Conservation (phyloP, 2,113 vertebrate species). For the Otus sunia region DNA sequence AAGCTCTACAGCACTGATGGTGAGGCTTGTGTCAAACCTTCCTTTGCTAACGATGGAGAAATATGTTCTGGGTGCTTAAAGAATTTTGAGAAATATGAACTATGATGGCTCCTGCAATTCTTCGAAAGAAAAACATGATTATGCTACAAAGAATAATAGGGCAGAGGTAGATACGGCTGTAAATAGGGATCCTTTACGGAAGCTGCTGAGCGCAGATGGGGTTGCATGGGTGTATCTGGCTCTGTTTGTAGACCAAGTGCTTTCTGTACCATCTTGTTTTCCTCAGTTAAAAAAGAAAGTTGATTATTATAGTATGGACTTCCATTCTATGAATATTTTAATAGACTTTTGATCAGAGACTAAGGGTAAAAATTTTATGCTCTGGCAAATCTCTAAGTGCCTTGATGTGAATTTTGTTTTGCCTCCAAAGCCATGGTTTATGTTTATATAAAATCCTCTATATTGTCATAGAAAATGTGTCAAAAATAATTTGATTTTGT, state of each 20-base stretch:
- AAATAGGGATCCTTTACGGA: neutral
- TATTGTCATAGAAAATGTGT: neutral
- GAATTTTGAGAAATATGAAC: neutral
- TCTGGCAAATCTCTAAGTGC: neutral
- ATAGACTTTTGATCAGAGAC: neutral
- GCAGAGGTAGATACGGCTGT: neutral
- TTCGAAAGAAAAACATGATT: neutral
- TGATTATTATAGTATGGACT: neutral
- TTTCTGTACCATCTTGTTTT: neutral
- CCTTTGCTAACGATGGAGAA: neutral
- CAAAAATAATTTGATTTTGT: neutral
- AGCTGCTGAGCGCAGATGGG: neutral
- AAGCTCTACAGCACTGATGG: neutral
- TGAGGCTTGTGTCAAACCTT: neutral
- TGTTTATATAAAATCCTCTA: neutral
- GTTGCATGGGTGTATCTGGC: neutral
- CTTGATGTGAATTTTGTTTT: neutral
- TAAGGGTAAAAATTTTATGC: neutral
- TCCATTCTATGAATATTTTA: neutral
- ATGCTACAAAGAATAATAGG: neutral
- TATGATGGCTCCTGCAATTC: neutral
- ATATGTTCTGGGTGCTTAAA: fast-evolving
- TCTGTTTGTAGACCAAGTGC: neutral
- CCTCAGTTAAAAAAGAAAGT: neutral
- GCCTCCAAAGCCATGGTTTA: fast-evolving